Evolutionary conservation across 2,797 vertebrate genomes (phyloP).

Genomic region (Acanthopagrus latus): DNA sequence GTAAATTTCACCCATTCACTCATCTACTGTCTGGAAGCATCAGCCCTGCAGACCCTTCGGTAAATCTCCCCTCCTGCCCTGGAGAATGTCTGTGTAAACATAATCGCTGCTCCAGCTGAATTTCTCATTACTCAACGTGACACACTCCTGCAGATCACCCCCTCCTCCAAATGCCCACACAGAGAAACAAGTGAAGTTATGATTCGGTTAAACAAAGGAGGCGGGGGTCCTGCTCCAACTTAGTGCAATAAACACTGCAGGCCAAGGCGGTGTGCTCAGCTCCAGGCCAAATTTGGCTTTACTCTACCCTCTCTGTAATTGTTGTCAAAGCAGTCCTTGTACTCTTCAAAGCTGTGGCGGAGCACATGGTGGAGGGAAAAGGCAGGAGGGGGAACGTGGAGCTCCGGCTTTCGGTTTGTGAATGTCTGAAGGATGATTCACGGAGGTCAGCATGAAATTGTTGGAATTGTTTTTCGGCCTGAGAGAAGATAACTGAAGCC

Average conservation of each 20-base stretch:
- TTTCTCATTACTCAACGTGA: constrained; percentile 70
- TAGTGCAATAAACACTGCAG: constrained; percentile 58
- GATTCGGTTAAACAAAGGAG: constrained; percentile 67
- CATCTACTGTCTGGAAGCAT: constrained; percentile 10
- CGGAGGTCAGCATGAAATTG: constrained; percentile 55
- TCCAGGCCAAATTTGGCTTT: constrained; percentile 75
- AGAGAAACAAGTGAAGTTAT: constrained; percentile 51
- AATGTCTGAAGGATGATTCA: constrained; percentile 25
- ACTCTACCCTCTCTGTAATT: constrained; percentile 19
- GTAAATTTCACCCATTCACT: constrained; percentile 24
- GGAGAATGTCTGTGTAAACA: constrained; percentile 74
- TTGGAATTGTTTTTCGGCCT: constrained; percentile 30
- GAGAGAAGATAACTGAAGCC: constrained; percentile 26
- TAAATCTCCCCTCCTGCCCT: constrained; percentile 51
- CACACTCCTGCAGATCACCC: constrained; percentile 30
- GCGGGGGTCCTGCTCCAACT: constrained; percentile 48
- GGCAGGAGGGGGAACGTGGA: background rate
- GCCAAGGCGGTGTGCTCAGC: constrained; percentile 8
- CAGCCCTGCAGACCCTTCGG: constrained; percentile 23
- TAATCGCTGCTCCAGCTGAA: constrained; percentile 64
- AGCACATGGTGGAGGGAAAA: constrained; percentile 9
- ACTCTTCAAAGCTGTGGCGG: constrained; percentile 35
- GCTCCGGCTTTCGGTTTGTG: background rate
- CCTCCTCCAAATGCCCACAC: constrained; percentile 51
- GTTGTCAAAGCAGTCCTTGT: constrained; percentile 36